phyloP scores from a whole-genome alignment of 2,113 vertebrate species.

The Cephalopholis sonnerati region DNA sequence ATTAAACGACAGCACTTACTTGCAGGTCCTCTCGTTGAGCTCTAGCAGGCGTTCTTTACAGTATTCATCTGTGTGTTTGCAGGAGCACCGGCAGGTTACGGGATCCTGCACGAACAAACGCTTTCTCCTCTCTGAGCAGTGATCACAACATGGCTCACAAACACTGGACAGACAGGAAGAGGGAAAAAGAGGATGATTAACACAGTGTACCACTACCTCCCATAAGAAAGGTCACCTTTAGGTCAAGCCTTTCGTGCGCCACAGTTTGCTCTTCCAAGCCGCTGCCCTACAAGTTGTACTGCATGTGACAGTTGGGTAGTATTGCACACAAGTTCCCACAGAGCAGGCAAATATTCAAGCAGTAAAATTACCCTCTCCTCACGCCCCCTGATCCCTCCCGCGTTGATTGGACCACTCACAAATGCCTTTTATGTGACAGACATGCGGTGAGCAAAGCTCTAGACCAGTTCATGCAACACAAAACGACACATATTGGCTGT shows the following conservation, averaged over 20 bases:
- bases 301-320: conserved; percentile 57
- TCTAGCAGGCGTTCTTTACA: conserved; percentile 98
- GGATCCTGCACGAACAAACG: conserved; percentile 97
- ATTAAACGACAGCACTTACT: conserved; percentile 85
- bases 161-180: conserved; percentile 88
- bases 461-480: conserved; percentile 58
- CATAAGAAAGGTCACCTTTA: conserved; percentile 42
- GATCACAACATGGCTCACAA: conserved; percentile 96
- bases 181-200: conserved; percentile 62
- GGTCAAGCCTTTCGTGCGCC: conserved; percentile 33
- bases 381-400: conserved; percentile 28
- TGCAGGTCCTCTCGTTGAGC: conserved; percentile 99
- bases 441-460: conserved; percentile 70
- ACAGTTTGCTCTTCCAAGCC: conserved; percentile 37
- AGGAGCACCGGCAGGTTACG: conserved; percentile 97
- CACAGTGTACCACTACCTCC: conserved; percentile 45
- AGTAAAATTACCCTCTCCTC: conserved; percentile 46
- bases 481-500: conserved; percentile 32
- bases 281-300: conserved; percentile 24
- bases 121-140: conserved; percentile 95
- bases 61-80: conserved; percentile 96
- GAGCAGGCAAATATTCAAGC: conserved; percentile 54
- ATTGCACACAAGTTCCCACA: conserved; percentile 55
- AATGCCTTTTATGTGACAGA: conserved; percentile 53
- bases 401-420: conserved; percentile 42